A percentile compares a stretch with the other conserved stretches of the same genome.
phyloP scores from a whole-genome alignment of 1,140 invertebrate genomes.

The Arctopsyche grandis region DNA sequence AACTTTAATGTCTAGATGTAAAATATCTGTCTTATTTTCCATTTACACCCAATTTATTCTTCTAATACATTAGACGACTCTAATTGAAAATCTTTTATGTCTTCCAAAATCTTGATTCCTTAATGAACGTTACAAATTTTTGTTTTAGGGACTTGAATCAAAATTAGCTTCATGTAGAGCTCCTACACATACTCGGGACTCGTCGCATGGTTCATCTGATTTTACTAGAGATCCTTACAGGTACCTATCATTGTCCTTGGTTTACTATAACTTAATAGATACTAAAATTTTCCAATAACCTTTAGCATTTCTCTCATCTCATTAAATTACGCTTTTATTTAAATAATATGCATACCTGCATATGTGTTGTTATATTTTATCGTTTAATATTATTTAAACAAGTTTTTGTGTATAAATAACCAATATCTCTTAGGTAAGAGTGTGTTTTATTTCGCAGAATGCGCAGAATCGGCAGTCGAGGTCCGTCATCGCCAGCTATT shows the following conservation, averaged over 20 bases:
- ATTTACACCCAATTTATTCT: no score
- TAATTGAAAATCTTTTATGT: no score
- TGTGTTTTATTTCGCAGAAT: constrained; percentile 43
- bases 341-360: background rate
- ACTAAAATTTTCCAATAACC: no score
- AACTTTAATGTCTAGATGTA: no score
- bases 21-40: no score
- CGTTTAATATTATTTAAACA: constrained; percentile 1
- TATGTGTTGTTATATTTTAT: no score
- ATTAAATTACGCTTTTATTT: background rate
- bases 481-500: constrained; percentile 46
- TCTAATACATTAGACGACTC: no score
- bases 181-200: constrained; percentile 58
- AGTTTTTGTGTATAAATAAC: background rate
- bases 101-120: background rate
- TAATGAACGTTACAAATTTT: no score
- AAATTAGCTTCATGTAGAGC: constrained; percentile 68
- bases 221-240: constrained; percentile 53
- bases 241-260: constrained; percentile 28
- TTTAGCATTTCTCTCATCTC: background rate
- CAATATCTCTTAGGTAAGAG: no score
- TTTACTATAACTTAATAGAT: background rate
- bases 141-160: constrained; percentile 68
- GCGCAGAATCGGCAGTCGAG: constrained; percentile 50
- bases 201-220: constrained; percentile 50